Base-by-base conservation (phyloP, 2,888 invertebrate genomes). In the Eugnorisma glareosa region DNA sequence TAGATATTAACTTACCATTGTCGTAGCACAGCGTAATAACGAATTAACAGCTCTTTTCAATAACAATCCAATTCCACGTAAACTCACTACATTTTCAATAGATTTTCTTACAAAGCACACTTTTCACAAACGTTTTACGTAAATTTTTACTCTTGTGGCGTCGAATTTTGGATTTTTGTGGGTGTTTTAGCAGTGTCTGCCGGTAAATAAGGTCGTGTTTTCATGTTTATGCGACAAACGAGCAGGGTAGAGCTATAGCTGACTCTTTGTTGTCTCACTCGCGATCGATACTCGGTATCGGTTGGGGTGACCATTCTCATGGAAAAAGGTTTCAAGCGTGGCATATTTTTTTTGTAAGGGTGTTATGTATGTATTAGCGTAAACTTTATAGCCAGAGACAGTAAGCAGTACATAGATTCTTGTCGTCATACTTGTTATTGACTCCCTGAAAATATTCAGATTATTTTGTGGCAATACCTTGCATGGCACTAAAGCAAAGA, bases 171-270 rank as follows among this genome's bases (percentile, higher is more conserved):
- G 75, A 68, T 76, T 83, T 84, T 83, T 82, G 86, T 89, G 87
- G 74, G 84, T 83, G 84, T 89, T 90, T 87, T 89, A 90, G 85
- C 86, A 81, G 79, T 82, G 89, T 84, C 83, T 81, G 84, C 88
- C 85, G 87, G 93, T 92, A 91, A 92, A 93, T 94, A 94, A 92
- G 92, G 93, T 93, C 92, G 93, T 90, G 90, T 94, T 94, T 94
- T 88, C 93, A 93, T 94, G 93, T 94, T 94, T 93, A 95, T 96
- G 96, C 96, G 95, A 93, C 96, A 95, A 94, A 94, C 79, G 94
- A 96, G 89, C 85, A 89, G 94, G 85, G 86, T 84, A 87, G 92
- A 90, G 82, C 85, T 93, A 96, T 94, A 90, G 91, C 83, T 88
- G 82, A 83, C 89, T 95, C 95, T 90, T 93, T 92, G 90, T 95